Evolutionary conservation across 2,797 vertebrate species (phyloP), one percentile per base, ranked within the genome.

Genomic region (Rhabdomys pumilio): DNA sequence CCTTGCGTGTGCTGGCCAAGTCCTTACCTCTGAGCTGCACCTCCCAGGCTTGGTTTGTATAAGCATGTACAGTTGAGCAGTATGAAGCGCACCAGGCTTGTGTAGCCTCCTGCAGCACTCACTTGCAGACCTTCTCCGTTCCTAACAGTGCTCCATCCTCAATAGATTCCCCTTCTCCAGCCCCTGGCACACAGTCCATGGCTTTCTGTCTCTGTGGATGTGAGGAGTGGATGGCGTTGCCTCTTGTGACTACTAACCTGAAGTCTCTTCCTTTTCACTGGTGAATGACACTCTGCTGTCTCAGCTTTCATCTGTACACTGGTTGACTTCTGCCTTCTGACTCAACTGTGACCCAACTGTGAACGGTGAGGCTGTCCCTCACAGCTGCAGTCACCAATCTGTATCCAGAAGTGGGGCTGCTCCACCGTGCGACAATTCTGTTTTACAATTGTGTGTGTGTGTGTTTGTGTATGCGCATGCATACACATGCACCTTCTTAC

Each of bases 381-480:
- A 34, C 34, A 55, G 81, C 29, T 7, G 6, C 1, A 14, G 59
- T 75, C 20, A 12, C 47, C 12, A 38, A 2, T 53, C 1, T 17
- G 15, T 19, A 17, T 50, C 72, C 83, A 14, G 79, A 67, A 73
- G 63, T 3, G 4, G 47, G 47, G 34, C 77, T 67, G 14, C 47
- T 79, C 8, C 9, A 61, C 41, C 24, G 13, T 31, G 6, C 9
- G 8, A 31, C 29, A 6, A 55, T 84, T 59, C 67, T 53, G 12
- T 13, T 34, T 85, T 38, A 8, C 17, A n/a, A 41, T 63, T 47
- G 24, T 90, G 34, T 69, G 34, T 38, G n/a, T 19, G 31, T 67
- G 12, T 14, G 31, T 15, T 4, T 7, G 11, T 11, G 1, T 6
- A 4, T 17, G 15, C 1, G 1, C 8, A 15, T 31, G 26, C 7